Evolutionary conservation across 35 echinoderm and acorn worm genomes (phyloP).

Genomic region (Eucidaris tribuloides): DNA sequence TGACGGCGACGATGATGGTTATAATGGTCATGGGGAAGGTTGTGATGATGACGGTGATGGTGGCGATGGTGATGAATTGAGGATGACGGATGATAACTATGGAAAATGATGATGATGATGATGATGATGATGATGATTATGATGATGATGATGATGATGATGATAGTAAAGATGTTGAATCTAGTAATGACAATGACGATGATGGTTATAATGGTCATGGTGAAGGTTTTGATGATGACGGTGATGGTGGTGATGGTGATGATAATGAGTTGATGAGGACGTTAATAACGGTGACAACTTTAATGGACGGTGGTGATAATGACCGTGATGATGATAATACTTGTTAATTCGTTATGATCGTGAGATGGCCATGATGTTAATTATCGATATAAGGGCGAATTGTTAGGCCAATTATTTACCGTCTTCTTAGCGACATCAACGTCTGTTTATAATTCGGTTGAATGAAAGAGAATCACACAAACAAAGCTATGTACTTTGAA

Average conservation of each 20-base stretch:
- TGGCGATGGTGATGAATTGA: neutral
- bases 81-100: no score
- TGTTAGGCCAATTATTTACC: no score
- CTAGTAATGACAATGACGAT: neutral
- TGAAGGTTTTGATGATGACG: neutral
- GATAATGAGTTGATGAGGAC: neutral
- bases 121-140: conserved; percentile 17
- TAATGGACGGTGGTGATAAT: neutral
- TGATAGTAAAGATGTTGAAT: neutral
- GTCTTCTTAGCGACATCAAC: no score
- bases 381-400: no score
- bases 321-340: neutral
- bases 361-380: neutral
- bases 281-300: neutral
- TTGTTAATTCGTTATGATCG: neutral
- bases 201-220: neutral
- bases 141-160: neutral
- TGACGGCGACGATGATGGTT: neutral
- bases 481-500: no score
- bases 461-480: no score
- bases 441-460: no score
- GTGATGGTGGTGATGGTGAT: conserved; percentile 17
- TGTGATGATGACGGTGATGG: neutral
- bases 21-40: neutral
- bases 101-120: conserved; percentile 3